These are phyloP conservation scores for Ahaetulla prasina DNA, from an alignment of 2,113 vertebrate genomes.

Conservation along the genomic window DNA sequence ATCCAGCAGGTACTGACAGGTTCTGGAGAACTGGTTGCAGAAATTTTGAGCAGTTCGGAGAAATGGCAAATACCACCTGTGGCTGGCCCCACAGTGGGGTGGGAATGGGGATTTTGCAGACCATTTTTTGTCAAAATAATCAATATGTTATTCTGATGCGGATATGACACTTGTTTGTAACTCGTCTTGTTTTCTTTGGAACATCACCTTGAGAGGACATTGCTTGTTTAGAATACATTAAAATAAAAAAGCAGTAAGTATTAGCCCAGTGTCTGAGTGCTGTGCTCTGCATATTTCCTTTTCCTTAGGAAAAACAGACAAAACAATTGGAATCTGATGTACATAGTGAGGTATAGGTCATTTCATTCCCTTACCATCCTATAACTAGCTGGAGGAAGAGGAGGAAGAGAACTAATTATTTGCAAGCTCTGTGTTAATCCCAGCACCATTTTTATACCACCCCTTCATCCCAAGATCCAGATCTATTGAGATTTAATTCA, in stretches of 20 bases:
- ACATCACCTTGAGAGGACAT: not conserved
- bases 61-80: too few species aligned
- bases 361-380: not conserved
- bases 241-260: not conserved
- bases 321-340: not conserved
- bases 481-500: not conserved
- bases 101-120: too few species aligned
- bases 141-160: not conserved
- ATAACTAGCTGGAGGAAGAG: too few species aligned
- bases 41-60: too few species aligned
- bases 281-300: not conserved
- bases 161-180: not conserved
- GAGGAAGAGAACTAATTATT: not conserved
- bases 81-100: too few species aligned
- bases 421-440: not conserved
- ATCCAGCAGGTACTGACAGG: too few species aligned
- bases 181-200: not conserved
- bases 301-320: not conserved
- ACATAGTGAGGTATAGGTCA: too few species aligned
- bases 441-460: not conserved
- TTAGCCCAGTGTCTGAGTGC: not conserved
- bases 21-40: too few species aligned
- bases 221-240: not conserved
- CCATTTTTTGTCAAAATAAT: not conserved
- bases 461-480: not conserved